Conservation (phyloP, 2,888 invertebrate genomes). For the Sipha maydis region DNA sequence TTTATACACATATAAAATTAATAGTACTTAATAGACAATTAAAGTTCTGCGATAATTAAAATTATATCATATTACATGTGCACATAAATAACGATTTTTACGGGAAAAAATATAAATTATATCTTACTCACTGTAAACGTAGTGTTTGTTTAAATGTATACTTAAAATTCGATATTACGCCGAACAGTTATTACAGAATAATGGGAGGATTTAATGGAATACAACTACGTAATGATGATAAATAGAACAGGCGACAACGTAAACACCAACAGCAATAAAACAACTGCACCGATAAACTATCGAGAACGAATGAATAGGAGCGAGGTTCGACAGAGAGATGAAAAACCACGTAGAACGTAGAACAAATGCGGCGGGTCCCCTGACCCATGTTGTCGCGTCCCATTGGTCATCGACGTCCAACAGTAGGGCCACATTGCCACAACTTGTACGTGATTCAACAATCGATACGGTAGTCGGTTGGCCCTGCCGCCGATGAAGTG, state of each 20-base stretch:
- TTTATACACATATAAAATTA: neutral
- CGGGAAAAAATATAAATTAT: neutral
- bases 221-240: too few relatives aligned
- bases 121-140: constrained; percentile 35
- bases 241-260: too few relatives aligned
- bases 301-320: neutral
- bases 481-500: neutral
- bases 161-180: too few relatives aligned
- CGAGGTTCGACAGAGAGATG: neutral
- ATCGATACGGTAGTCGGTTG: neutral
- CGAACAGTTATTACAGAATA: too few relatives aligned
- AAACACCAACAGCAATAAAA: neutral
- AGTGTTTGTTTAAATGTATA: too few relatives aligned
- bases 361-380: constrained; percentile 30
- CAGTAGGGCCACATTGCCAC: constrained; percentile 47
- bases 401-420: constrained; percentile 28
- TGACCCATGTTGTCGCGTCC: neutral
- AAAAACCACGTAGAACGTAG: constrained; percentile 12
- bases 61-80: too few relatives aligned
- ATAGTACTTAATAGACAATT: too few relatives aligned
- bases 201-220: too few relatives aligned
- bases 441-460: neutral
- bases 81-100: neutral
- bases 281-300: neutral
- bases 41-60: neutral